Conservation (phyloP, 2,888 invertebrate species). For the Gasteruption jaculator region DNA sequence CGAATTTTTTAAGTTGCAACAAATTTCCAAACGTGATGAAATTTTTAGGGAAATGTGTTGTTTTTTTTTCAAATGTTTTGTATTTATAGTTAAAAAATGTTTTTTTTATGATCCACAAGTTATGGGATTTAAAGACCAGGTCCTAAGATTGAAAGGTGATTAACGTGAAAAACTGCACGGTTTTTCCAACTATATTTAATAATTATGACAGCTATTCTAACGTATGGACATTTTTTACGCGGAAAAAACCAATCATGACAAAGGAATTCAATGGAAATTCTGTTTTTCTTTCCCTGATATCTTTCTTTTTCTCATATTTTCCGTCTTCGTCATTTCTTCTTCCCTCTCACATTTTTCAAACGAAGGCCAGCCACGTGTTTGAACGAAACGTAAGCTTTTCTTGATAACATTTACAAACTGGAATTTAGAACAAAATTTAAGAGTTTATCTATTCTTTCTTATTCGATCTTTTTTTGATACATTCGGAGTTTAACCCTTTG, state of each 20-base stretch:
- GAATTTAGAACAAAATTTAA: slow-evolving; percentile 13
- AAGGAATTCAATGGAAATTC: neutral
- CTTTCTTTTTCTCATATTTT: neutral
- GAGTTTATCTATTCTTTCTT: slow-evolving; percentile 2
- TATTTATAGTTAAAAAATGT: too few relatives aligned
- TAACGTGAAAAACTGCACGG: too few relatives aligned
- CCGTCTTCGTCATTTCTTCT: neutral
- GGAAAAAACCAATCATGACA: neutral
- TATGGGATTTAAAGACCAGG: too few relatives aligned
- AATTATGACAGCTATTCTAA: too few relatives aligned
- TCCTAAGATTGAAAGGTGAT: too few relatives aligned
- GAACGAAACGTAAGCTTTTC: slow-evolving; percentile 3
- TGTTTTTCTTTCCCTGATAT: neutral
- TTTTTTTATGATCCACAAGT: too few relatives aligned
- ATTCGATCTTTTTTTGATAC: slow-evolving; percentile 5
- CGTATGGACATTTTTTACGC: neutral
- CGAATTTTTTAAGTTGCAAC: too few relatives aligned
- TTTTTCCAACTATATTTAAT: too few relatives aligned
- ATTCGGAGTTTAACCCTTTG: too few relatives aligned
- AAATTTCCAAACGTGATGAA: too few relatives aligned
- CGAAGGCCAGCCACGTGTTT: slow-evolving; percentile 6
- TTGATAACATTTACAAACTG: slow-evolving; percentile 15
- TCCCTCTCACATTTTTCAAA: neutral
- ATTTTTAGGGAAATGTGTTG: too few relatives aligned
- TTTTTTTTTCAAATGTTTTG: too few relatives aligned